Percentiles rank a stretch among this genome's conserved stretches.
These are phyloP conservation scores for Tinea trinotella DNA, from an alignment of 2,888 invertebrate species.

Conservation along the genomic window DNA sequence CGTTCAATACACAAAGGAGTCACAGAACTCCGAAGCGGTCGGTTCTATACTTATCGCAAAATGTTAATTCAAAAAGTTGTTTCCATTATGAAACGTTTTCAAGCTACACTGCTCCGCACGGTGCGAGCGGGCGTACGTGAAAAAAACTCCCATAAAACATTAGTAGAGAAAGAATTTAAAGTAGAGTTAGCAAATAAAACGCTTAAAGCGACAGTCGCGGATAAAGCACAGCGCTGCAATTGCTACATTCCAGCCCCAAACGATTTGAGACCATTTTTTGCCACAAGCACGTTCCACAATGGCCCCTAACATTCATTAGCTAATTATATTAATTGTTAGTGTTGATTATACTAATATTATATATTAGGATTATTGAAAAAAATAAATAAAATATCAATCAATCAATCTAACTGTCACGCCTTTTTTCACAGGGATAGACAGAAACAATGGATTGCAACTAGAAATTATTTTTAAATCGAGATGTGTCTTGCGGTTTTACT, in stretches of 20 bases:
- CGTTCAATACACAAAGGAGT: constrained; percentile 48
- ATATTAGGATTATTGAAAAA: too few relatives aligned
- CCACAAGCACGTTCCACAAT: constrained; percentile 28
- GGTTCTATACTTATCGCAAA: constrained; percentile 38
- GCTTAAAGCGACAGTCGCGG: constrained; percentile 36
- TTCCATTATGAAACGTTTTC: constrained; percentile 58
- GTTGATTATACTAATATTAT: too few relatives aligned
- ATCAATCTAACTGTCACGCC: too few relatives aligned
- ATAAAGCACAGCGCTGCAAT: constrained; percentile 54
- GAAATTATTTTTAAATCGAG: too few relatives aligned
- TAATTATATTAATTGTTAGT: too few relatives aligned
- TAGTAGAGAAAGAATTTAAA: constrained; percentile 56
- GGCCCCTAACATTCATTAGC: constrained; percentile 20
- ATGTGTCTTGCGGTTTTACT: too few relatives aligned
- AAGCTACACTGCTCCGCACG: constrained; percentile 39
- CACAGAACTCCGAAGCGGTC: constrained; percentile 41
- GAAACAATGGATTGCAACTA: too few relatives aligned
- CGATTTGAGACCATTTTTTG: constrained; percentile 22
- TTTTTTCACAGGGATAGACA: too few relatives aligned
- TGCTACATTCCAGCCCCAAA: constrained; percentile 55
- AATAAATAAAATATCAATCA: too few relatives aligned
- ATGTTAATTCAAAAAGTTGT: constrained; percentile 68
- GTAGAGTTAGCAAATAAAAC: constrained; percentile 55
- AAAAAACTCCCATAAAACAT: constrained; percentile 51
- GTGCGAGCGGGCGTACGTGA: constrained; percentile 31